Percentiles rank a stretch among this genome's conserved stretches.
Evolutionary conservation across 2,797 vertebrate species (phyloP).

Genomic region (Cossypha polioptera): DNA sequence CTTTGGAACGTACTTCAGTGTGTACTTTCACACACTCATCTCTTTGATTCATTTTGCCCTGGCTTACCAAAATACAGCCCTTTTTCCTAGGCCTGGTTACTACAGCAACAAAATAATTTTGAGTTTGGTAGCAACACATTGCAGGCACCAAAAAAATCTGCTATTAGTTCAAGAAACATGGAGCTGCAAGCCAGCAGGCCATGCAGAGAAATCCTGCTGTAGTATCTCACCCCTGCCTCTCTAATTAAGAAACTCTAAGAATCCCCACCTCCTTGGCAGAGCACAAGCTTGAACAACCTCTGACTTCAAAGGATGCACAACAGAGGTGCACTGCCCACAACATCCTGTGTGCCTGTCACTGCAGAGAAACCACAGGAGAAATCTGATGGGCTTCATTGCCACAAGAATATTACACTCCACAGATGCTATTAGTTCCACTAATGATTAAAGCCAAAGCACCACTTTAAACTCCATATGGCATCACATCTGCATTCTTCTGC

Average conservation of each 20-base stretch:
- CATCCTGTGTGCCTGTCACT: neutral
- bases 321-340: neutral
- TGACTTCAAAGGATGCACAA: neutral
- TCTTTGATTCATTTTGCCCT: neutral
- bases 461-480: neutral
- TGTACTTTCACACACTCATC: neutral
- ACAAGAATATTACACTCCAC: neutral
- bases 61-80: neutral
- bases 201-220: neutral
- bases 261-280: neutral
- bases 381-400: neutral
- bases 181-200: neutral
- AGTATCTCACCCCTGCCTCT: neutral
- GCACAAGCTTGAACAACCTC: neutral
- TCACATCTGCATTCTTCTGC: neutral
- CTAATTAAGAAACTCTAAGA: neutral
- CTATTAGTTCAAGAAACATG: neutral
- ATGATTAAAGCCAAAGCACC: neutral
- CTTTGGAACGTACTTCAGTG: neutral
- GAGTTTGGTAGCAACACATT: conserved; percentile 7
- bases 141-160: neutral
- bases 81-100: conserved; percentile 7
- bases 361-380: neutral
- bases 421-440: neutral
- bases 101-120: conserved; percentile 33